phyloP scores from a whole-genome alignment of 2,113 vertebrate species.

The Gobiocypris rarus region DNA sequence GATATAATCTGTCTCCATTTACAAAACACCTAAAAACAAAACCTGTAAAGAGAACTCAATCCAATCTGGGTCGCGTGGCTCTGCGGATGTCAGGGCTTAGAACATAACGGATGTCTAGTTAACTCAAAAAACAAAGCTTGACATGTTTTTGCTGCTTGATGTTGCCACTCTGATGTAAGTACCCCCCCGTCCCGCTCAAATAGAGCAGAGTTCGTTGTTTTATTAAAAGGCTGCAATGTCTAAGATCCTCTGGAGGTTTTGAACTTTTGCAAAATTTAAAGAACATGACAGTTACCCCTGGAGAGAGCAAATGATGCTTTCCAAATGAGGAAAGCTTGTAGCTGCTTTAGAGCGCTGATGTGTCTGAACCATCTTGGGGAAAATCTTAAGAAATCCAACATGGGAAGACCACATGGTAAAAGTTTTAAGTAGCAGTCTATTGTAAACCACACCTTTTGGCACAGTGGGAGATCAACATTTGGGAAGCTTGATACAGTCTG shows the following conservation, averaged over 20 bases:
- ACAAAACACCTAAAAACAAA: conserved; percentile 46
- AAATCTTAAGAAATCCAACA: conserved; percentile 46
- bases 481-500: background rate
- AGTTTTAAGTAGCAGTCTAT: conserved; percentile 55
- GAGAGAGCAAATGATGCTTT: conserved; percentile 46
- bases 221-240: conserved; percentile 40
- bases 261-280: conserved; percentile 53
- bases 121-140: conserved; percentile 45
- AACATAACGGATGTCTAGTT: conserved; percentile 54
- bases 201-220: conserved; percentile 28
- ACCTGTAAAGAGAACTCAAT: conserved; percentile 31
- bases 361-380: conserved; percentile 50
- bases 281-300: conserved; percentile 52
- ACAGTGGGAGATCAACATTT: conserved; percentile 44
- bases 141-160: conserved; percentile 35
- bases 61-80: conserved; percentile 57
- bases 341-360: conserved; percentile 45
- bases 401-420: conserved; percentile 41
- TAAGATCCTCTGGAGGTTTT: conserved; percentile 44
- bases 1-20: conserved; percentile 62
- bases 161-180: conserved; percentile 38
- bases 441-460: conserved; percentile 46
- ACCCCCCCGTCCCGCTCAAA: conserved; percentile 20
- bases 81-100: conserved; percentile 42
- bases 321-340: conserved; percentile 40